A percentile compares a stretch with the other conserved stretches of the same genome.
Evolutionary conservation across 2,113 vertebrate species (phyloP).

Genomic region (Nyctereutes procyonoides): DNA sequence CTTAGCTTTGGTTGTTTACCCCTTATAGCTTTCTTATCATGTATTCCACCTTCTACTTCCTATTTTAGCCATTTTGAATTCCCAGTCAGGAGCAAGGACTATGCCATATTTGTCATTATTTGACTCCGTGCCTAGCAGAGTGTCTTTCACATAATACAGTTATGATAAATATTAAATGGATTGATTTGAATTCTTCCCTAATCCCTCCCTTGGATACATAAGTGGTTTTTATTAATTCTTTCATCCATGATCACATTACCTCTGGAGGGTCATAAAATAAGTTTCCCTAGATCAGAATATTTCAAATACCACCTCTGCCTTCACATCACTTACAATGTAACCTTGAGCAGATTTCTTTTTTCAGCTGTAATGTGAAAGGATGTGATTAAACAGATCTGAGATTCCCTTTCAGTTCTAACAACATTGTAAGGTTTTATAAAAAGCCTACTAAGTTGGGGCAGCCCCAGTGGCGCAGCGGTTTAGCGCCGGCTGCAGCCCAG

Average conservation of each 20-base stretch:
- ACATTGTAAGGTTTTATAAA: neutral
- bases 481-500: too few relatives aligned
- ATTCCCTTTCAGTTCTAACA: conserved; percentile 9
- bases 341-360: neutral
- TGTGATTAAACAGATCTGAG: conserved; percentile 43
- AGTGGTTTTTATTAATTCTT: conserved; percentile 22
- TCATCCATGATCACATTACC: neutral
- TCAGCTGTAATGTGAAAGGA: neutral
- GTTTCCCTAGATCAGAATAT: neutral
- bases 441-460: neutral
- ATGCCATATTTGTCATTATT: neutral
- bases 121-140: neutral
- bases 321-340: neutral
- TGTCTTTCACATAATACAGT: neutral
- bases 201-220: neutral
- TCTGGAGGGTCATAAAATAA: conserved; percentile 11
- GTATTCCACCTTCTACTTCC: neutral
- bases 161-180: conserved; percentile 10
- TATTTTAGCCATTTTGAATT: conserved; percentile 22
- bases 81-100: neutral
- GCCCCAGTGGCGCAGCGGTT: too few relatives aligned
- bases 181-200: neutral
- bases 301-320: neutral
- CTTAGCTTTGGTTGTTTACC: neutral
- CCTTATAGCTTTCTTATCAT: neutral